Conservation (phyloP, 2,797 vertebrate genomes). For the Stomatorhinus walkeri region DNA sequence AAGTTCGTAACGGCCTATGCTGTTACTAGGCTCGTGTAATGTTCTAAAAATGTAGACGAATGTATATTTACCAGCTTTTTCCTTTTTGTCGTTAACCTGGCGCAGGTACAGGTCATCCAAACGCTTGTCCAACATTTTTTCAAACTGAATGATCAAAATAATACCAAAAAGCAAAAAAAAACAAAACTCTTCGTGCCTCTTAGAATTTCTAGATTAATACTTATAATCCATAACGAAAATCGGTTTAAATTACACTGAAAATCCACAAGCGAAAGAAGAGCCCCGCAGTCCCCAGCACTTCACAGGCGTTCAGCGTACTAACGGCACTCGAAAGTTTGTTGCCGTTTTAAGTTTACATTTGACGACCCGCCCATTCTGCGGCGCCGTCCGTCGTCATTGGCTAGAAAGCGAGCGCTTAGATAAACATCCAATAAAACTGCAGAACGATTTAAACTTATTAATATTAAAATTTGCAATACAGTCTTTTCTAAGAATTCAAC, state of each 20-base stretch:
- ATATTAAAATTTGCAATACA: constrained; percentile 29
- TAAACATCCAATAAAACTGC: constrained; percentile 37
- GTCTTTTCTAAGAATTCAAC: constrained; percentile 27
- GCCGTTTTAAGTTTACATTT: constrained; percentile 39
- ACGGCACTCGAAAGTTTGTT: constrained; percentile 26
- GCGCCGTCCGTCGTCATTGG: constrained; percentile 30
- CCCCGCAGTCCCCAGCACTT: too few relatives aligned
- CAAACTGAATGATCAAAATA: not conserved
- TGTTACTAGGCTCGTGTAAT: not conserved
- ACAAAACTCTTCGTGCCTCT: not conserved
- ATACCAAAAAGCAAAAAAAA: constrained; percentile 2
- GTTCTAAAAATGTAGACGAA: not conserved
- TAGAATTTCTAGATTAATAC: not conserved
- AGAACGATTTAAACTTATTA: not conserved
- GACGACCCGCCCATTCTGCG: constrained; percentile 33
- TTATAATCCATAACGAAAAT: constrained; percentile 14
- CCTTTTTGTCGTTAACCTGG: constrained; percentile 35
- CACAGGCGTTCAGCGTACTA: not conserved
- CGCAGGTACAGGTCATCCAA: constrained; percentile 37
- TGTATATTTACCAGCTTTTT: constrained; percentile 44
- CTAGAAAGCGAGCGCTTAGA: constrained; percentile 46
- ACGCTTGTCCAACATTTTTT: constrained; percentile 48
- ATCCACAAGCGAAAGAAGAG: not conserved
- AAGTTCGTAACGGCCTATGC: not conserved
- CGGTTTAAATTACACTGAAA: not conserved